Conservation (phyloP, 2,888 invertebrate species). For the Euzophera pinguis region DNA sequence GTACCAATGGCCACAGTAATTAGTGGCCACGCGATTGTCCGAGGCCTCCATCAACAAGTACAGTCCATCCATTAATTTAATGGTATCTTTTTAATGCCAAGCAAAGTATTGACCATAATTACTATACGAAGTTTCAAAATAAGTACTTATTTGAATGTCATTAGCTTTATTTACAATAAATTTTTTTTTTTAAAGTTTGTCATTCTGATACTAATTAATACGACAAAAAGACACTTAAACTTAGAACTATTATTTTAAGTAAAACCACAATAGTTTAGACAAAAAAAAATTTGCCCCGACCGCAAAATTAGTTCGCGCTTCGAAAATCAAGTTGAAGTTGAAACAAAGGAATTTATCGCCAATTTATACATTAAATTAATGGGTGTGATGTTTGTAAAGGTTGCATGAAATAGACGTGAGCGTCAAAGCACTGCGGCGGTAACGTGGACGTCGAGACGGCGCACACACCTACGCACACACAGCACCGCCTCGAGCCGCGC, state of each 20-base stretch:
- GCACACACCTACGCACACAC: conserved; percentile 66
- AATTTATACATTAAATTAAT: background rate
- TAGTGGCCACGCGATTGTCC: conserved; percentile 32
- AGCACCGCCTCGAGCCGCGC: conserved; percentile 46
- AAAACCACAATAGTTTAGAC: too few species aligned
- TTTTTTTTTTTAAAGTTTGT: too few species aligned
- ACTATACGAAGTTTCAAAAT: background rate
- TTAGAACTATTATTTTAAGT: too few species aligned
- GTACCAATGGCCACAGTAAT: conserved; percentile 32
- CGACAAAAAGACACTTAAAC: too few species aligned
- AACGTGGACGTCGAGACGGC: conserved; percentile 40
- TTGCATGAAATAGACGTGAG: conserved; percentile 23
- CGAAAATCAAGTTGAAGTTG: too few species aligned
- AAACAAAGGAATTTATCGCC: too few species aligned
- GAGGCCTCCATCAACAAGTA: conserved; percentile 20
- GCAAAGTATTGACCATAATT: background rate
- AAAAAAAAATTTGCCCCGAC: too few species aligned
- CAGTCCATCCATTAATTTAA: conserved; percentile 2
- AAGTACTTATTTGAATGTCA: too few species aligned
- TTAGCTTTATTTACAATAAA: too few species aligned
- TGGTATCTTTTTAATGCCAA: background rate
- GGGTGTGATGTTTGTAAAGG: conserved; percentile 13
- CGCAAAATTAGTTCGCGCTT: too few species aligned
- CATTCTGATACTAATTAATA: too few species aligned
- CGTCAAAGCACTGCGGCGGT: conserved; percentile 28